Conservation (phyloP, 2,113 vertebrate genomes). For the Oreocharis arfaki region DNA sequence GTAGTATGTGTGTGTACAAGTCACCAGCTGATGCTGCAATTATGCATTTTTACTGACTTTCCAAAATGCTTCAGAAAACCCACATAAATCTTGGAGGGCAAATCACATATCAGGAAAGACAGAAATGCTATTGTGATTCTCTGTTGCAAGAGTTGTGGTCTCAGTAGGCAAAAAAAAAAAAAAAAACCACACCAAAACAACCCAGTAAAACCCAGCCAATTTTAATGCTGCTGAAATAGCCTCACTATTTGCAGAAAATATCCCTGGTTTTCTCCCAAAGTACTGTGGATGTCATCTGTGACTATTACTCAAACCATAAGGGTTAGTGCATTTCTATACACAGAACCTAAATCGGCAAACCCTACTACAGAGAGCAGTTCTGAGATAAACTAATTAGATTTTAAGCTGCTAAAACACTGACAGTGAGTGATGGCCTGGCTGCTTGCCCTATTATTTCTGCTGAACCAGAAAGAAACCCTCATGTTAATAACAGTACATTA, state of each 20-base stretch:
- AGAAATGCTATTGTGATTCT: neutral
- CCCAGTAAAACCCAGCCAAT: too few species aligned
- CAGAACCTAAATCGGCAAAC: slow-evolving; percentile 1
- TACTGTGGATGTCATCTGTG: neutral
- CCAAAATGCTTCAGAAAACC: neutral
- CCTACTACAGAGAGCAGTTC: neutral
- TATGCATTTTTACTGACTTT: neutral
- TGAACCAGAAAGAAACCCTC: slow-evolving; percentile 14
- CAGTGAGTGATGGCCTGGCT: slow-evolving; percentile 5
- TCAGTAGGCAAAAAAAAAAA: neutral
- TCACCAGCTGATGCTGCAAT: neutral
- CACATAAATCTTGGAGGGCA: neutral
- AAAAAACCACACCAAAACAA: too few species aligned
- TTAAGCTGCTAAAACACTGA: slow-evolving; percentile 4
- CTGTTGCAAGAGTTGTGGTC: neutral
- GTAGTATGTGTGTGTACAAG: neutral
- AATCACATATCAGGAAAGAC: neutral
- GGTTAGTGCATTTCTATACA: neutral
- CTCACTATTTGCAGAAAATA: neutral
- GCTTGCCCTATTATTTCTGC: slow-evolving; percentile 6
- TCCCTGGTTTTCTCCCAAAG: neutral
- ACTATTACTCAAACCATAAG: neutral
- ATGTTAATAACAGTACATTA: neutral
- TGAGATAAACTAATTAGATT: slow-evolving; percentile 50
- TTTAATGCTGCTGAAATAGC: neutral